Evolutionary conservation across 2,797 vertebrate species (phyloP), one percentile per base, ranked within the genome.

Genomic region (Holocentrus rufus): DNA sequence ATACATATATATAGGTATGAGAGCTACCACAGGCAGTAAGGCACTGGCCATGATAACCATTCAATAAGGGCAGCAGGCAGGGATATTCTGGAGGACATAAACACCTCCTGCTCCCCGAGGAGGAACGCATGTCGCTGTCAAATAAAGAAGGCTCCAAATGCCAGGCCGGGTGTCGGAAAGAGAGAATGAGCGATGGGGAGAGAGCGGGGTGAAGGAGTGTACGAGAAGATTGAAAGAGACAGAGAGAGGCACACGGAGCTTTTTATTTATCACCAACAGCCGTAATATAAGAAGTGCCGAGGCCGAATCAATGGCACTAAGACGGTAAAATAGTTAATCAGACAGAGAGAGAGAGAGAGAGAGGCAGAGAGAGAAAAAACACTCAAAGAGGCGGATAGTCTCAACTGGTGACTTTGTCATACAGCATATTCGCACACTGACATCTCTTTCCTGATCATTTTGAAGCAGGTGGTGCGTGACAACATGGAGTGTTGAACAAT

Each of bases 41-140:
- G 68, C 66, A 36, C 49, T 25, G 54, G 31, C 22, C 30, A 9
- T 56, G 74, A 70, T 46, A 42, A 62, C 1, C 7, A 68, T 22
- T 82, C 60, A 73, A 52, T 23, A 23, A 52, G 50, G 63, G 81
- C 64, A 68, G 69, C 53, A 23, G 65, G 75, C 72, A 70, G 57
- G 61, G 79, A 88, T 90, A 87, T 81, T 85, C 74, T 67, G 53
- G 76, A 81, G 72, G 82, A 84, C 85, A 87, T 85, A 81, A 91
- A 90, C 85, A 90, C 85, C 71, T 80, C 67, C 77, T 69, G 42
- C 34, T 71, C 75, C 82, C 61, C 3, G 10, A 71, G 62, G 81
- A 80, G 81, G 75, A 76, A 78, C 34, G 75, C 66, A 64, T 72
- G 73, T 53, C 77, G 77, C 74, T 83, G 87, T 90, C 86, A 85